Evolutionary conservation across 2,888 invertebrate species (phyloP), one percentile per base, ranked within the genome.

Genomic region (Subacronicta megacephala): DNA sequence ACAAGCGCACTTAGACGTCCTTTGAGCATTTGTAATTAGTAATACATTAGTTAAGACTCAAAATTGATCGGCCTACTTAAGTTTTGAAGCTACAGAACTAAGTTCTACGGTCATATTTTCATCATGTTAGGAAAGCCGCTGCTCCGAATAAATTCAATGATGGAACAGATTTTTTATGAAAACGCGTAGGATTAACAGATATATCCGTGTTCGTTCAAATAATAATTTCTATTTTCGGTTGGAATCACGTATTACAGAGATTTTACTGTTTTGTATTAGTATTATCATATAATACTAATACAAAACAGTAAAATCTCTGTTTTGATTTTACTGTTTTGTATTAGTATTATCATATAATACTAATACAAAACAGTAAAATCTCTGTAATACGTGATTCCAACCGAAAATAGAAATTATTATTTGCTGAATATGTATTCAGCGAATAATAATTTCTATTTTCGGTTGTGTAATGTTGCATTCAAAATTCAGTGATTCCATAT

Each of bases 401-500:
- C 7, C 29, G 17, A 33, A 36, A n/a, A 6, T 23, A 29, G 13
- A 16, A 29, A 13, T 2, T n/a, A n/a, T n/a, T n/a, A n/a, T n/a
- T 7, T 15, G 10, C 3, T 26, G 18, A 31, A 41, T 55, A 29
- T 40, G 44, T 29, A 55, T 41, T 31, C 18, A 26, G 3, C 10
- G 17, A 7, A n/a, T n/a, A n/a, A n/a, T n/a, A n/a, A 2, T 13
- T 29, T 16, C 13, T 29, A 23, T 6, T n/a, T 36, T 33, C 17
- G 29, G 7, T 18, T 0, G 5, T n/a, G n/a, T n/a, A n/a, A 44
- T 35, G 13, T 33, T 23, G 15, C 15, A 33, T 23, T 47, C 35
- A 35, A 57, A 47, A 37, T 44, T 44, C 38, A 41, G 40, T 49
- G 67, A 49, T 44, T 58, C 26, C 33, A 43, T 65, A 58, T n/a